These are phyloP conservation scores for Pseudomyrmex gracilis DNA, from an alignment of 1,140 invertebrate genomes.

Conservation along the genomic window DNA sequence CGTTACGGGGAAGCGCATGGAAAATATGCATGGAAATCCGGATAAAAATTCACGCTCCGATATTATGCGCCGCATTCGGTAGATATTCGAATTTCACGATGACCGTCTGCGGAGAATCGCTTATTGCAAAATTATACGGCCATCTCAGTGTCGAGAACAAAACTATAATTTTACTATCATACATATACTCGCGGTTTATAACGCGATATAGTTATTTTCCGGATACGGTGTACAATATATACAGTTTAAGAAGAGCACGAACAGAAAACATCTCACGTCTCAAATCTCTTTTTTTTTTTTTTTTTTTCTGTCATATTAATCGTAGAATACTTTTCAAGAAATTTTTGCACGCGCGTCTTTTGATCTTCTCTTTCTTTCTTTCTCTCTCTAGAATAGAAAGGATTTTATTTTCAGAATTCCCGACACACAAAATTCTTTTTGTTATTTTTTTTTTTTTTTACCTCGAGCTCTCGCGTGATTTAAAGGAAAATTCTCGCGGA, in stretches of 20 bases:
- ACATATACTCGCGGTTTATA: background rate
- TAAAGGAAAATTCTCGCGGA: constrained; percentile 24
- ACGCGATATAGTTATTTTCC: constrained; percentile 10
- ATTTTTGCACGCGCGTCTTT: background rate
- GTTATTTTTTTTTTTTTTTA: background rate
- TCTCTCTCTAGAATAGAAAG: too few species aligned
- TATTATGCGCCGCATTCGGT: constrained; percentile 43
- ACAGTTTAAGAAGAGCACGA: background rate
- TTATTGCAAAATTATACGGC: constrained; percentile 74
- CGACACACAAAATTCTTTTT: background rate
- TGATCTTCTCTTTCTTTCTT: background rate
- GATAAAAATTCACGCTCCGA: constrained; percentile 50
- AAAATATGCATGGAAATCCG: constrained; percentile 69
- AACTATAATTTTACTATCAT: constrained; percentile 70
- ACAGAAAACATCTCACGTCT: background rate
- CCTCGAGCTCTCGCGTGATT: background rate
- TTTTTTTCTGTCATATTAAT: too few species aligned
- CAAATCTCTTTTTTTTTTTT: too few species aligned
- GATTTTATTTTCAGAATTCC: background rate
- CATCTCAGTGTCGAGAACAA: constrained; percentile 43
- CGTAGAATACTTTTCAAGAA: too few species aligned
- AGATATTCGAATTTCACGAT: constrained; percentile 48
- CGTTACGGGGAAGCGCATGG: constrained; percentile 51
- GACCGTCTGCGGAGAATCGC: constrained; percentile 48
- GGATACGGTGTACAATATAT: background rate